These are phyloP conservation scores for Probaryconus sp. DNA, from an alignment of 1,140 invertebrate species.

Conservation along the genomic window DNA sequence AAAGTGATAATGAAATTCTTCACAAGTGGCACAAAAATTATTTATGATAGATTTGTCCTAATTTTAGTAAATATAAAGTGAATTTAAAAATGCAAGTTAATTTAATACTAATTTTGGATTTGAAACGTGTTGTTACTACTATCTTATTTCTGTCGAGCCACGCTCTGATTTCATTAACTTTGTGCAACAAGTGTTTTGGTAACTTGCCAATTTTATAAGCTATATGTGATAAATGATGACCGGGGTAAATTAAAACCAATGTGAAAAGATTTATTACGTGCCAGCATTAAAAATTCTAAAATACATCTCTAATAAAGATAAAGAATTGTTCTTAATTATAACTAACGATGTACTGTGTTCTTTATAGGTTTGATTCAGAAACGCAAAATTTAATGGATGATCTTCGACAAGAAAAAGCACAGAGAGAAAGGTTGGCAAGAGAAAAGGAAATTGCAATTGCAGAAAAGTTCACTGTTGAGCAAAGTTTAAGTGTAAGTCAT, in stretches of 20 bases:
- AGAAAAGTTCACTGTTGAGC: slow-evolving; percentile 92
- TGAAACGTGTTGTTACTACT: slow-evolving; percentile 17
- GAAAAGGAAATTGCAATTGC: slow-evolving; percentile 90
- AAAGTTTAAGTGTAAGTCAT: slow-evolving; percentile 88
- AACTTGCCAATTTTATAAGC: slow-evolving; percentile 62
- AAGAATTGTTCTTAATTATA: slow-evolving; percentile 2
- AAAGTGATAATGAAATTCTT: too few relatives aligned
- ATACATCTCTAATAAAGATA: too few relatives aligned
- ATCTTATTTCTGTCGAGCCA: slow-evolving; percentile 50
- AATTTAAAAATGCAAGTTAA: too few relatives aligned
- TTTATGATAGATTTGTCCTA: too few relatives aligned
- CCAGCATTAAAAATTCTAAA: not conserved
- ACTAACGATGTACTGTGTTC: not conserved
- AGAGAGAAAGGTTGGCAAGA: slow-evolving; percentile 87
- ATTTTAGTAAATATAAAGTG: too few relatives aligned
- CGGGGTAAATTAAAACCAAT: slow-evolving; percentile 6
- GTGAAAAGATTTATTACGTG: not conserved
- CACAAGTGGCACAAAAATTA: not conserved
- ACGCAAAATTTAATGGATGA: slow-evolving; percentile 90
- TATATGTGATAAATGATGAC: slow-evolving; percentile 27
- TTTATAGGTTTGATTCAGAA: slow-evolving; percentile 89
- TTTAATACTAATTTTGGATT: not conserved
- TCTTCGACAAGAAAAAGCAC: slow-evolving; percentile 86
- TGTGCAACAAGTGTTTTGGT: slow-evolving; percentile 75
- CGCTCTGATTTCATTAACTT: slow-evolving; percentile 70